phyloP scores from a whole-genome alignment of 2,113 vertebrate species.

The Erythrocebus patas region DNA sequence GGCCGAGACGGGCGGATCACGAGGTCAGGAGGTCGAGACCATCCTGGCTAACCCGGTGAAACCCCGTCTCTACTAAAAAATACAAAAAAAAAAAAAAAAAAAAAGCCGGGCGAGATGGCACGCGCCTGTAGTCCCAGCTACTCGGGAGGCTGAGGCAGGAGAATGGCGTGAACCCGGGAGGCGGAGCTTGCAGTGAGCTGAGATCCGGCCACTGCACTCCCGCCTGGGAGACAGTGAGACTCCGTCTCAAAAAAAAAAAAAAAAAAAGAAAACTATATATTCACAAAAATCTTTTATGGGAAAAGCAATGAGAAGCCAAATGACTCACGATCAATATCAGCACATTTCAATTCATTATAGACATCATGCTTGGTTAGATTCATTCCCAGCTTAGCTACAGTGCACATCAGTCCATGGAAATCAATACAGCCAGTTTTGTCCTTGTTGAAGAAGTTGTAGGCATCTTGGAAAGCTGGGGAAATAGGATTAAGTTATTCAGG shows the following conservation, averaged over 20 bases:
- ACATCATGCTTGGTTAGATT: conserved; percentile 56
- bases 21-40: too few relatives aligned
- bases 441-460: conserved; percentile 74
- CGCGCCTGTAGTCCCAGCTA: too few relatives aligned
- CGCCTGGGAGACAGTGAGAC: too few relatives aligned
- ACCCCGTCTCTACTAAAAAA: too few relatives aligned
- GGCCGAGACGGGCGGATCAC: too few relatives aligned
- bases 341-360: conserved; percentile 63
- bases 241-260: neutral
- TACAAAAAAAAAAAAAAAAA: too few relatives aligned
- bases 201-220: too few relatives aligned
- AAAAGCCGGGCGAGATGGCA: too few relatives aligned
- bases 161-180: too few relatives aligned
- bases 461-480: conserved; percentile 73
- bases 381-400: conserved; percentile 67
- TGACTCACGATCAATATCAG: conserved; percentile 74
- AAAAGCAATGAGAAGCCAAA: conserved; percentile 41
- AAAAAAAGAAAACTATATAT: neutral
- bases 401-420: conserved; percentile 63
- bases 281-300: neutral
- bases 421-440: conserved; percentile 69
- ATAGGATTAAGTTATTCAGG: conserved; percentile 17
- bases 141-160: too few relatives aligned
- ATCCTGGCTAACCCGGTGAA: too few relatives aligned
- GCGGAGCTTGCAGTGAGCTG: too few relatives aligned